phyloP scores from a whole-genome alignment of 2,797 vertebrate species.

The Amblyraja radiata region DNA sequence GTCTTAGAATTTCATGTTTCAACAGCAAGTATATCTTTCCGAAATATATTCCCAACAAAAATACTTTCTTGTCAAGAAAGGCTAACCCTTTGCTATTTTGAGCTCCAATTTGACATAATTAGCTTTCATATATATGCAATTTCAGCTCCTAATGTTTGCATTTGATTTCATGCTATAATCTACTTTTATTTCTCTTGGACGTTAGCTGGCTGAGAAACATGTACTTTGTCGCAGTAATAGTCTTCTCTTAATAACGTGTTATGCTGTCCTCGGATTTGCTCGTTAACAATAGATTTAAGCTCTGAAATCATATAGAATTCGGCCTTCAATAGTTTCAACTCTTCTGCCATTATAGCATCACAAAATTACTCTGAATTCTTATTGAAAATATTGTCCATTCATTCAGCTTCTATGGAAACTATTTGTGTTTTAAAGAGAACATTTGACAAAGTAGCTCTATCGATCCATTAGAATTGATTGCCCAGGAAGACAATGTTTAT shows the following conservation, averaged over 20 bases:
- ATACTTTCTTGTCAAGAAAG: not conserved
- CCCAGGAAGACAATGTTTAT: not conserved
- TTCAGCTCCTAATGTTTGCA: not conserved
- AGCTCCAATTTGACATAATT: not conserved
- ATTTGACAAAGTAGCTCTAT: not conserved
- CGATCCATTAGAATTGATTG: not conserved
- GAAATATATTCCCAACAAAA: not conserved
- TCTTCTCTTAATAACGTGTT: not conserved
- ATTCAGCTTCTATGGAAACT: not conserved
- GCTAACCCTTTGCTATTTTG: not conserved
- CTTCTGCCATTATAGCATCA: not conserved
- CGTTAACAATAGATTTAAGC: not conserved
- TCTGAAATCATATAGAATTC: not conserved
- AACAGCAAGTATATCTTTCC: not conserved
- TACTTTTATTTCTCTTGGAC: not conserved
- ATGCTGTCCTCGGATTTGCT: not conserved
- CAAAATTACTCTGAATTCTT: not conserved
- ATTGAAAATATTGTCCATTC: not conserved
- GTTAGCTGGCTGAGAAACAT: not conserved
- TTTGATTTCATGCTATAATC: not conserved
- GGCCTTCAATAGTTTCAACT: not conserved
- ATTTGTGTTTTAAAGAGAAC: not conserved
- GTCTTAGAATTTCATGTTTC: no score
- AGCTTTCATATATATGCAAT: conserved; percentile 12
- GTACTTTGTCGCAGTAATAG: not conserved